Conservation (phyloP, 2,888 invertebrate genomes). For the Brachycybe producta region DNA sequence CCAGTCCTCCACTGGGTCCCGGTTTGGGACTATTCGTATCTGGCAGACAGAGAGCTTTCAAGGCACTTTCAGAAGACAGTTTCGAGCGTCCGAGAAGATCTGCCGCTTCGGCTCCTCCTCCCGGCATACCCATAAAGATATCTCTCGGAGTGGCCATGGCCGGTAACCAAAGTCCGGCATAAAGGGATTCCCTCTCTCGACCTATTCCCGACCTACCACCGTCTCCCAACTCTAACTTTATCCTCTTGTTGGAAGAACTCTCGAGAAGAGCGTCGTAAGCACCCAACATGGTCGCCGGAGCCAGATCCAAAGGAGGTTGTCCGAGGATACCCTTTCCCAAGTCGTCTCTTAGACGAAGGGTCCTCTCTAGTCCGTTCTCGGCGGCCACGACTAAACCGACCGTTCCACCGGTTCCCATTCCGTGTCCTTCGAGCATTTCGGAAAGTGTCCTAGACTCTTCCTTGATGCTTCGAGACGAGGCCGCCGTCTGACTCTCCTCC, state of each 20-base stretch:
- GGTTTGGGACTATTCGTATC: conserved; percentile 30
- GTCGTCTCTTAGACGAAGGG: conserved; percentile 56
- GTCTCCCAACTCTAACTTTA: conserved; percentile 51
- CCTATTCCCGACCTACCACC: conserved; percentile 43
- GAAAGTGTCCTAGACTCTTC: conserved; percentile 23
- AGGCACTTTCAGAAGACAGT: conserved; percentile 26
- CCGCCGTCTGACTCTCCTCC: conserved; percentile 56
- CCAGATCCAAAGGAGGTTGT: conserved; percentile 48
- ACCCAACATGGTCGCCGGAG: conserved; percentile 56
- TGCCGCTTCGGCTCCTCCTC: conserved; percentile 25
- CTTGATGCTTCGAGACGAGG: conserved; percentile 17
- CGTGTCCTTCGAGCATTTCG: conserved; percentile 12
- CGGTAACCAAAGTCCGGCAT: conserved; percentile 63
- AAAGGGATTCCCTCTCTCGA: conserved; percentile 39
- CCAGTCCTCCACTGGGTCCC: conserved; percentile 29
- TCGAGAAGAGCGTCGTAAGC: conserved; percentile 30
- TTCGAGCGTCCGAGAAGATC: conserved; percentile 17
- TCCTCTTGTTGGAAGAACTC: conserved; percentile 63
- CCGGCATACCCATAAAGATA: conserved; percentile 18
- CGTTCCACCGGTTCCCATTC: neutral
- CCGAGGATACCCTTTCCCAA: conserved; percentile 55
- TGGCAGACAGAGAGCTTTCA: conserved; percentile 28
- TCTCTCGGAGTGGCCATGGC: conserved; percentile 55
- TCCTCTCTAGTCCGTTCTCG: conserved; percentile 45
- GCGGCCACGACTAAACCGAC: conserved; percentile 17